Evolutionary conservation across 2,113 vertebrate species (phyloP).

Genomic region (Oreotragus oreotragus): DNA sequence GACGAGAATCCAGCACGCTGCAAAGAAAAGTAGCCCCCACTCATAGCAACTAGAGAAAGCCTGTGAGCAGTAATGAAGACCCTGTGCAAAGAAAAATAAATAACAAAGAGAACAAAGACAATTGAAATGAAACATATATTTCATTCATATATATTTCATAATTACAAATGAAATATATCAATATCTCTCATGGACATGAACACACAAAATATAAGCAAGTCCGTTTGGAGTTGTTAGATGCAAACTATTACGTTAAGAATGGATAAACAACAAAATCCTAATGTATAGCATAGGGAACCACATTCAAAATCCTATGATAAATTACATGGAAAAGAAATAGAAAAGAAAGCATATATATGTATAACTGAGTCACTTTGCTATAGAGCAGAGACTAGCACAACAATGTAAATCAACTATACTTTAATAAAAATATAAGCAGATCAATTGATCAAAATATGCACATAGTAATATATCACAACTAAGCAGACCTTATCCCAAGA

Average conservation of each 20-base stretch:
- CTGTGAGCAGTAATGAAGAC: fast-evolving
- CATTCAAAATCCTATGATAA: not conserved
- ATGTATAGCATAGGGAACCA: not conserved
- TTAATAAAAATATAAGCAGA: not conserved
- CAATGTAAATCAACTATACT: not conserved
- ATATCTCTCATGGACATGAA: not conserved
- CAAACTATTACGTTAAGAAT: not conserved
- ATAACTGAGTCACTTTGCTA: not conserved
- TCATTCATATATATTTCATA: no score
- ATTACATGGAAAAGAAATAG: not conserved
- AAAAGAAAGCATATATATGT: not conserved
- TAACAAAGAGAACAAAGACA: not conserved
- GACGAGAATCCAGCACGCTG: not conserved
- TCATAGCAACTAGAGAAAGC: not conserved
- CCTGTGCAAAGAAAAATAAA: not conserved
- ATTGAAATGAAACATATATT: no score
- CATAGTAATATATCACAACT: not conserved
- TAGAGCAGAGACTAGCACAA: not conserved
- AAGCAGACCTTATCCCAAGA: not conserved
- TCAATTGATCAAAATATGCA: not conserved
- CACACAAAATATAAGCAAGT: not conserved
- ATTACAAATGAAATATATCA: not conserved
- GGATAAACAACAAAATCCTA: not conserved
- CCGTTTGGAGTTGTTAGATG: not conserved
- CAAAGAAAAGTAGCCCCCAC: not conserved